Conservation (phyloP, 2,888 invertebrate species). For the Chorisops tibialis region DNA sequence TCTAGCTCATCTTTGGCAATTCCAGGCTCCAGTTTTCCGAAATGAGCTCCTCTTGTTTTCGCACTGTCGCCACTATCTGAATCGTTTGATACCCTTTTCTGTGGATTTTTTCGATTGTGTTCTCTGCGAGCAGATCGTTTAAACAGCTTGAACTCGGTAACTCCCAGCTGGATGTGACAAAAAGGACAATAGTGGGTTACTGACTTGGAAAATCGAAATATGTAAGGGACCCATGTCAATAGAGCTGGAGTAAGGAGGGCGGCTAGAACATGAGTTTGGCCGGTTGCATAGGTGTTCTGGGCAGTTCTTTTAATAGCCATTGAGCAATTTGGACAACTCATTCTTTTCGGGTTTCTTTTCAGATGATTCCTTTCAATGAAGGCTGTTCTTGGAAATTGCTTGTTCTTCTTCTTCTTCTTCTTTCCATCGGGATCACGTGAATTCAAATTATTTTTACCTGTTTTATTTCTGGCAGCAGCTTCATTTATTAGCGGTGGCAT, state of each 20-base stretch:
- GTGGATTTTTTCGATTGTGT: not conserved
- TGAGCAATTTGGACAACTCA: conserved; percentile 13
- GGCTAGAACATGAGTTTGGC: not conserved
- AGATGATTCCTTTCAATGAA: conserved; percentile 1
- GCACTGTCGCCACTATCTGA: too few relatives aligned
- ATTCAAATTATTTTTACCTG: not conserved
- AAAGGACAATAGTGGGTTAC: conserved; percentile 5
- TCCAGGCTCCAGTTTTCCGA: too few relatives aligned
- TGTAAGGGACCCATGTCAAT: conserved; percentile 8
- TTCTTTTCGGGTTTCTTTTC: not conserved
- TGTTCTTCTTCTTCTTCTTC: not conserved
- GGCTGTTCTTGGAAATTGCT: not conserved
- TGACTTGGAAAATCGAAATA: not conserved
- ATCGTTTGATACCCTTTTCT: too few relatives aligned
- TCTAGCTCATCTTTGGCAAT: too few relatives aligned
- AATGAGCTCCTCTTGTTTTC: too few relatives aligned
- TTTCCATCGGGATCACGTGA: too few relatives aligned
- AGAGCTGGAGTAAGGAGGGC: not conserved
- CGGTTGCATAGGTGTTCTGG: not conserved
- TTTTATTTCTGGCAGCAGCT: not conserved
- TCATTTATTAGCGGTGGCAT: not conserved
- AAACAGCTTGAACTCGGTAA: not conserved
- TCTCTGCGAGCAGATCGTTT: not conserved
- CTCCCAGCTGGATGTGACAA: conserved; percentile 7
- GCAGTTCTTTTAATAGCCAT: not conserved